Evolutionary conservation across 2,797 vertebrate genomes (phyloP).

Genomic region (Valencia hispanica): DNA sequence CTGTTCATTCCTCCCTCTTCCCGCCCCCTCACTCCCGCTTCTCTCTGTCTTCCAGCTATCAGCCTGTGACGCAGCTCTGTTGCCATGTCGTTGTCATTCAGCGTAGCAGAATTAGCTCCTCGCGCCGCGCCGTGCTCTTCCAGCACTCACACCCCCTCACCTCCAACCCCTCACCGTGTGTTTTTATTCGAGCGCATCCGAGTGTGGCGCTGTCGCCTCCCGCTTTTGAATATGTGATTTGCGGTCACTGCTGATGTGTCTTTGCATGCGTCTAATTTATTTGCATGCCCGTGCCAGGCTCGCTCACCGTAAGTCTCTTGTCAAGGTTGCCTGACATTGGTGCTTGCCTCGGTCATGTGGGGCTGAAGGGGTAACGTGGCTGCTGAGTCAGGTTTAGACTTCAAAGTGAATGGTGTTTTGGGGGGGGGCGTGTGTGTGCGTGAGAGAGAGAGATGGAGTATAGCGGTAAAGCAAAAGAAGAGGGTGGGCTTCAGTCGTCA

Average conservation of each 20-base stretch:
- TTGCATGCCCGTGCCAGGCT: conserved; percentile 56
- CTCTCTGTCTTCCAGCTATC: conserved; percentile 52
- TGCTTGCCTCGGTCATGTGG: conserved; percentile 60
- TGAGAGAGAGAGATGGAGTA: conserved; percentile 17
- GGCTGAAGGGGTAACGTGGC: conserved; percentile 26
- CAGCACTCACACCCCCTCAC: neutral
- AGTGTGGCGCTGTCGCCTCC: conserved; percentile 33
- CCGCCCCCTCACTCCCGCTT: conserved; percentile 12
- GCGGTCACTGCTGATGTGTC: conserved; percentile 37
- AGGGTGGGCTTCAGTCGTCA: conserved; percentile 41
- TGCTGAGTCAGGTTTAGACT: conserved; percentile 70
- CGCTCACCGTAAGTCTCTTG: conserved; percentile 59
- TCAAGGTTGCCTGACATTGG: conserved; percentile 75
- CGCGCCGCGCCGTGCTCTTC: conserved; percentile 19
- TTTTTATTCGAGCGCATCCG: conserved; percentile 10
- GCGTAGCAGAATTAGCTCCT: conserved; percentile 69
- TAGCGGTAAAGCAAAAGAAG: conserved; percentile 23
- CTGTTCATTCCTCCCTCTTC: conserved; percentile 20
- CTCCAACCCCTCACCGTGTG: neutral
- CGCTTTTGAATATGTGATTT: conserved; percentile 47
- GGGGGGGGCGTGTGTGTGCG: neutral
- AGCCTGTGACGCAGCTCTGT: conserved; percentile 73
- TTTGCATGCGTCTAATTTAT: conserved; percentile 58
- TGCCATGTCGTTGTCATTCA: conserved; percentile 76
- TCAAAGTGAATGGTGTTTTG: conserved; percentile 43